Base-by-base conservation (phyloP, 2,113 vertebrate genomes). In the Suncus etruscus region DNA sequence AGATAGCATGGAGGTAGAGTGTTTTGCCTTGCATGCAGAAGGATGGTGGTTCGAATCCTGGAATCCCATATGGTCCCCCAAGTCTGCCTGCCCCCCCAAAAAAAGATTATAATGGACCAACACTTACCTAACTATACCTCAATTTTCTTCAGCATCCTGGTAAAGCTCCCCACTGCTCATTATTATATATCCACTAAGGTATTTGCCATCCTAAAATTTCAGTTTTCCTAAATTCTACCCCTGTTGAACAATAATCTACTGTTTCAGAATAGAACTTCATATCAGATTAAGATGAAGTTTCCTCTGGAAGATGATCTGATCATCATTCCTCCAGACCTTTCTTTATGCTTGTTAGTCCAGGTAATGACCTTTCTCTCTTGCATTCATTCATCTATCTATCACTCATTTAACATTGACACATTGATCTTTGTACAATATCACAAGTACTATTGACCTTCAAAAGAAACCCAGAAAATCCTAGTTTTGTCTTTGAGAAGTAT, bases 171-270 rank as follows among this genome's bases (percentile, higher is more conserved):
- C 63, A 20, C 20, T 68, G 24, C 1, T 47, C 58, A 61, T 72
- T 89, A 76, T 31, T 25, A 63, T 0, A 0, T 39, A 32, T 14
- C 27, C 72, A 5, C 82, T 79, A 47, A 51, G 87, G 20, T 1
- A 65, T 45, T 90, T 92, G 74, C 22, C 24, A 87, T 58, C 1
- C 68, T 48, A 27, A 87, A 73, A 76, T 73, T 93, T 6, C 22
- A 25, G 9, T 77, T 86, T 77, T 91, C 58, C 66, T 74, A 2
- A 39, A 63, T 25, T 81, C 31, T 86, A 79, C 32, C 6, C 48
- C 80, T 24, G 65, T 2, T 5, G 0, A 76, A 31, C 9, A 12
- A 68, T 76, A 48, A 1, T 58, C 66, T 6, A 22, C 15, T 32
- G 4, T 66, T 86, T 12, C 2, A 47, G 16, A 85, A 24, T 75